phyloP scores from a whole-genome alignment of 2,888 invertebrate species.

The Syritta pipiens region DNA sequence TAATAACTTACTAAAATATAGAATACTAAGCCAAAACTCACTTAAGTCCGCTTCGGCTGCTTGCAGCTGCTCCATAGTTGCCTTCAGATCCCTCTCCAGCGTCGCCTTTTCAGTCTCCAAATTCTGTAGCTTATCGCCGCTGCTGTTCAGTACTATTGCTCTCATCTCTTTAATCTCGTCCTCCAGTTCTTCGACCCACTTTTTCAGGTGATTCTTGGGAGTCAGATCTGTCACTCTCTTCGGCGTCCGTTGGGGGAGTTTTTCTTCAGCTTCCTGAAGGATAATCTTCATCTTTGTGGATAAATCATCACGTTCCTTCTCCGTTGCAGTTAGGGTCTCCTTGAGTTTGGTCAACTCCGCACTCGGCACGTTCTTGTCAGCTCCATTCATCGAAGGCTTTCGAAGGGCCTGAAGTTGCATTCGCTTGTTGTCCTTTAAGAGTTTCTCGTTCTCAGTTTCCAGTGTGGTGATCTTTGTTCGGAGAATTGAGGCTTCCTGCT shows the following conservation, averaged over 20 bases:
- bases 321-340: conserved; percentile 81
- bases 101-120: conserved; percentile 84
- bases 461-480: conserved; percentile 84
- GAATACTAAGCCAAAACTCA: conserved; percentile 57
- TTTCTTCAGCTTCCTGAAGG: conserved; percentile 83
- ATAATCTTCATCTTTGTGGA: conserved; percentile 84
- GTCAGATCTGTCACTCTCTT: conserved; percentile 85
- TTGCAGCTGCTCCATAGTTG: conserved; percentile 83
- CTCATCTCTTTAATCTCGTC: conserved; percentile 86
- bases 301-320: conserved; percentile 84
- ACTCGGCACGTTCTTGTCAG: conserved; percentile 67
- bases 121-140: conserved; percentile 80
- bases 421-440: conserved; percentile 86
- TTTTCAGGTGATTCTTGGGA: conserved; percentile 81
- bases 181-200: conserved; percentile 92
- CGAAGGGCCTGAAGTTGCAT: conserved; percentile 82
- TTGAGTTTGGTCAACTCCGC: conserved; percentile 82
- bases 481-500: conserved; percentile 87
- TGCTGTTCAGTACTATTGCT: conserved; percentile 78
- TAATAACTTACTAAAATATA: too few relatives aligned
- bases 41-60: conserved; percentile 81
- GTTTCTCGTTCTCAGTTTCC: conserved; percentile 88
- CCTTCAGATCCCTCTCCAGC: conserved; percentile 84
- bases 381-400: conserved; percentile 79
- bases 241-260: conserved; percentile 85